These are phyloP conservation scores for Aviceda subcristata DNA, from an alignment of 2,113 vertebrate genomes.

Conservation along the genomic window DNA sequence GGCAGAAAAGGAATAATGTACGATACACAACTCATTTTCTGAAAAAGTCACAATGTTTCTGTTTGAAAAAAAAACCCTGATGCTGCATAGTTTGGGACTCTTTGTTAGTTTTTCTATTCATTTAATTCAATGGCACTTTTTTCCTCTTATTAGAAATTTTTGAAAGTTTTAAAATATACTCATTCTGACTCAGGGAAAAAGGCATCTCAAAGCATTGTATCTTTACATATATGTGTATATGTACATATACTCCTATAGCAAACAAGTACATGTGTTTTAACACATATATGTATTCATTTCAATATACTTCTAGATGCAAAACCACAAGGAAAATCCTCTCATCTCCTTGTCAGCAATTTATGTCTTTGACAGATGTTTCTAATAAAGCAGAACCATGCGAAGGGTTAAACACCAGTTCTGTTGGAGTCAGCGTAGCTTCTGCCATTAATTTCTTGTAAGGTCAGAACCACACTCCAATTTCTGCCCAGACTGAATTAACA, in stretches of 20 bases:
- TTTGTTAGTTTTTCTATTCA: not conserved
- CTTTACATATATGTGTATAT: not conserved
- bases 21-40: not conserved
- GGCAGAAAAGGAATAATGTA: not conserved
- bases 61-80: not conserved
- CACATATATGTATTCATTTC: not conserved
- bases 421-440: not conserved
- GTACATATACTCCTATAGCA: not conserved
- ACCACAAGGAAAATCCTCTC: not conserved
- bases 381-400: not conserved
- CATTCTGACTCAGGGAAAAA: not conserved
- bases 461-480: not conserved
- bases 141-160: not conserved
- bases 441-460: not conserved
- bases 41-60: not conserved
- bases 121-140: not conserved
- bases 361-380: not conserved
- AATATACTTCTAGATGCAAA: not conserved
- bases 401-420: not conserved
- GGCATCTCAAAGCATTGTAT: not conserved
- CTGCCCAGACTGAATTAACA: not conserved
- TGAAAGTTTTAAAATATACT: not conserved
- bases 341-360: not conserved
- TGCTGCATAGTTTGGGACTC: not conserved
- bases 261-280: not conserved